phyloP scores from a whole-genome alignment of 1,140 invertebrate genomes.

The Drosophila sp. region DNA sequence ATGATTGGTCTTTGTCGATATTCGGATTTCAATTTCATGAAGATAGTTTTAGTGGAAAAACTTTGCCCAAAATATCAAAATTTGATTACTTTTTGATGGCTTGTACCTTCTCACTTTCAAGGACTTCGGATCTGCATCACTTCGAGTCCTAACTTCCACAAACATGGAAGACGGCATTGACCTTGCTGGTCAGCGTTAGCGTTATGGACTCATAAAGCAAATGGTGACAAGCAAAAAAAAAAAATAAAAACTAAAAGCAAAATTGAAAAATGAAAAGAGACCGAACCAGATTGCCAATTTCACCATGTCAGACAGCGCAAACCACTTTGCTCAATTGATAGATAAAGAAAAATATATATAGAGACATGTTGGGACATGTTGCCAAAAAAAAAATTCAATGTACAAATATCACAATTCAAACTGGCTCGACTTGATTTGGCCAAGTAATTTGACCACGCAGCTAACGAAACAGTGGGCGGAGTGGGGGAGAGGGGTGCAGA shows the following conservation, averaged over 20 bases:
- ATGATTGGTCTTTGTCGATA: too few relatives aligned
- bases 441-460: conserved; percentile 47
- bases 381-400: conserved; percentile 9
- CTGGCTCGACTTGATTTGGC: conserved; percentile 49
- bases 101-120: too few relatives aligned
- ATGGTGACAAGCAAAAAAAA: conserved; percentile 26
- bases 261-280: conserved; percentile 15
- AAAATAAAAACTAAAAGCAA: neutral
- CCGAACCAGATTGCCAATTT: conserved; percentile 35
- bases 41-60: too few relatives aligned
- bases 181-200: neutral
- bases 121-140: too few relatives aligned
- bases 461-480: neutral
- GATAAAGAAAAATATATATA: conserved; percentile 18
- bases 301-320: conserved; percentile 25
- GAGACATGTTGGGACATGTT: conserved; percentile 24
- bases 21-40: too few relatives aligned
- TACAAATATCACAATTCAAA: conserved; percentile 35
- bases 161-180: conserved; percentile 14
- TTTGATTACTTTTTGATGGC: too few relatives aligned
- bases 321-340: conserved; percentile 31
- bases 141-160: too few relatives aligned
- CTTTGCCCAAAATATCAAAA: too few relatives aligned
- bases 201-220: neutral
- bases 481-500: neutral